Conservation (phyloP, 2,888 invertebrate genomes). For the Cephonodes hylas region DNA sequence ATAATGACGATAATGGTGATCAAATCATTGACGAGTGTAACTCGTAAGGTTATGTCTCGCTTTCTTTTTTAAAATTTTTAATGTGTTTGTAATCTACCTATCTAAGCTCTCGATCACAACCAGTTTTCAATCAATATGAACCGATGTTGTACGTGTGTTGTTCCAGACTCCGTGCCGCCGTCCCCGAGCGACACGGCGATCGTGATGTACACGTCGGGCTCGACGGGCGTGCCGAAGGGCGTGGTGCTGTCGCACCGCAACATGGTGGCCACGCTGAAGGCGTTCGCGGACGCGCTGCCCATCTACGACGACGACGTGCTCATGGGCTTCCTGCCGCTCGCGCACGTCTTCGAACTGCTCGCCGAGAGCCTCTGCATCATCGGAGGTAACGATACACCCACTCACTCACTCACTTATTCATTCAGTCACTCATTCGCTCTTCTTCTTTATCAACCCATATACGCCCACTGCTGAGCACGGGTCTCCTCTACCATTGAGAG, state of each 20-base stretch:
- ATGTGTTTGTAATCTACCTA: too few relatives aligned
- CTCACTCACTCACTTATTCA: not conserved
- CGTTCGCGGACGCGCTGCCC: conserved; percentile 89
- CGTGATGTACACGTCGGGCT: conserved; percentile 99
- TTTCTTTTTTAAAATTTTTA: too few relatives aligned
- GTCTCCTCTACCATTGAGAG: too few relatives aligned
- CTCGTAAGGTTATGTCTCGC: too few relatives aligned
- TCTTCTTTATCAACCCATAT: too few relatives aligned
- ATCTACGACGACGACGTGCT: conserved; percentile 89
- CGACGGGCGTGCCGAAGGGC: conserved; percentile 97
- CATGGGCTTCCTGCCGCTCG: conserved; percentile 97
- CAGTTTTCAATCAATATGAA: too few relatives aligned
- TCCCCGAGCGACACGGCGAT: conserved; percentile 91
- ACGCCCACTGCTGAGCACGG: too few relatives aligned
- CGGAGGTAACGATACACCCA: conserved; percentile 85
- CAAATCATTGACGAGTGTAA: too few relatives aligned
- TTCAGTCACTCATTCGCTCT: too few relatives aligned
- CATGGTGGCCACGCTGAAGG: conserved; percentile 89
- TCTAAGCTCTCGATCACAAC: too few relatives aligned
- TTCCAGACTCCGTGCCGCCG: conserved; percentile 83
- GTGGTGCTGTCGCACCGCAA: conserved; percentile 91
- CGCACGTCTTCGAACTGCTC: conserved; percentile 97
- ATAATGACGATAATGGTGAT: too few relatives aligned
- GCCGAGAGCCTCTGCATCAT: conserved; percentile 93
- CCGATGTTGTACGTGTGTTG: too few relatives aligned